Evolutionary conservation across 2,888 invertebrate species (phyloP), one percentile per base, ranked within the genome.

Genomic region (Coenonympha glycerion): DNA sequence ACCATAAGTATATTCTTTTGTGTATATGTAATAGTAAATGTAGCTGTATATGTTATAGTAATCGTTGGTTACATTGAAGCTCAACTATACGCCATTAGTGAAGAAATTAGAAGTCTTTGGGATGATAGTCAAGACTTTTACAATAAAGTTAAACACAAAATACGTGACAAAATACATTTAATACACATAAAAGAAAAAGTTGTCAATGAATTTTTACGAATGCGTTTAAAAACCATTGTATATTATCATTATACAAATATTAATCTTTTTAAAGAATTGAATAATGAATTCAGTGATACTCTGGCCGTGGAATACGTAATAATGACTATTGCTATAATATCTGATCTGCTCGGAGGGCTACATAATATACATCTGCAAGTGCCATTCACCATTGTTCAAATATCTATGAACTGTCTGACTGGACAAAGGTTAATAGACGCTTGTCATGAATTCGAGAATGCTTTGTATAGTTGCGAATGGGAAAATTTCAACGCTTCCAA

Each of bases 371-470:
- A 69, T 24, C 15, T 78, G 3, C 59, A 72, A 36, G 26, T 79
- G 9, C 76, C 76, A 0, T 79, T 63, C 28, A 66, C 75, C 0
- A 42, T 76, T 5, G 57, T 66, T 3, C 75, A 73, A 44, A 61
- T 79, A 1, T 67, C 66, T 0, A 71, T 77, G 61, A 78, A 79
- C 52, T 81, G 81, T 52, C 62, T 71, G 2, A 64, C 63, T 2
- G 81, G 82, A 0, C 82, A 80, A 49, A 61, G 66, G 4, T 54
- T 82, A 0, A 68, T 76, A 45, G 78, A 81, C 5, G 76, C 80
- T 0, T 70, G 71, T 49, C n/a, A 55, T 0, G 37, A 47, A 0
- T 77, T 82, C 16, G 73, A 74, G 30, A 46, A 55, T 0, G 71
- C 79, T 0, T 67, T 80, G 0, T 81, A 79, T 28, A 61, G 60